A percentile compares a stretch with the other conserved stretches of the same genome.
Evolutionary conservation across 2,113 vertebrate genomes (phyloP).

Genomic region (Cavia aperea): DNA sequence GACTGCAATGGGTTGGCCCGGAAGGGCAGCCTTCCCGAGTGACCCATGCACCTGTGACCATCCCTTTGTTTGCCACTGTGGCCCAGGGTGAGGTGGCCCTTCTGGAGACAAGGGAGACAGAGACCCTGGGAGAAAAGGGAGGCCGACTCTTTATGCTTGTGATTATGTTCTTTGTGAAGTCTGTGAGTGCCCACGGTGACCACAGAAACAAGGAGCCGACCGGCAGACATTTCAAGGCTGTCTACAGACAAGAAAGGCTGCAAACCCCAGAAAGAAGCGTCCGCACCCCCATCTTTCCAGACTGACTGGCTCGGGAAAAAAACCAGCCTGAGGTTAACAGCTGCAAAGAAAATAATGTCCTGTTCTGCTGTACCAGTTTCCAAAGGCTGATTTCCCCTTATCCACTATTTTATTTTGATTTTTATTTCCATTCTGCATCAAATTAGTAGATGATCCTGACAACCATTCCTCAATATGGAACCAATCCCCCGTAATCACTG

Average conservation of each 20-base stretch:
- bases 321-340: background rate
- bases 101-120: background rate
- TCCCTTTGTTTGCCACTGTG: background rate
- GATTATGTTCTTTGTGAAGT: background rate
- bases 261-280: background rate
- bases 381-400: background rate
- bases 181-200: background rate
- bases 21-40: slow-evolving; percentile 64
- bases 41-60: slow-evolving; percentile 51
- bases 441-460: background rate
- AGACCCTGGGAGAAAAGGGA: background rate
- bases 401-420: background rate
- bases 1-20: slow-evolving; percentile 55
- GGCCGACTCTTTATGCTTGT: background rate
- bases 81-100: background rate
- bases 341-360: background rate
- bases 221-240: background rate
- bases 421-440: background rate
- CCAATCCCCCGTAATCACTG: background rate
- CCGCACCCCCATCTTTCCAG: slow-evolving; percentile 1
- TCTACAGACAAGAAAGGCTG: background rate
- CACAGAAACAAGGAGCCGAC: background rate
- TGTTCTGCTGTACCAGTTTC: background rate
- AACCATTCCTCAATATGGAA: background rate
- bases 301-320: background rate